Base-by-base conservation (phyloP, 2,888 invertebrate species). In the Latrodectus hesperus region DNA sequence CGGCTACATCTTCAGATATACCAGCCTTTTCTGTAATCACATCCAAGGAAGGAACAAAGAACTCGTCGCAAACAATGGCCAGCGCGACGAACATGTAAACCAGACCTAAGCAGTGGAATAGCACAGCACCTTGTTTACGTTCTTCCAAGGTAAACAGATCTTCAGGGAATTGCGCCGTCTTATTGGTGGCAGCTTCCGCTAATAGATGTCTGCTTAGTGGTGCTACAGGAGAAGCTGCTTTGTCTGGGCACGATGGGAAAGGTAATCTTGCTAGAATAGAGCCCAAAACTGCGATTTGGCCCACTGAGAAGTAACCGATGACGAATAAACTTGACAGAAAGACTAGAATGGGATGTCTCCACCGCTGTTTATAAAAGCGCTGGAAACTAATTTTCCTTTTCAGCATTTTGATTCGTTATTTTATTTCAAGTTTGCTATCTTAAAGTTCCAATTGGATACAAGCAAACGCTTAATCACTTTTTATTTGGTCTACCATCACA, bases 61-160 rank as follows among this genome's bases (percentile, higher is more conserved):
- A 99, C 94, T 99, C 99, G 94, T 99, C 99, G 94, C 99, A 99
- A 91, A 99, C 99, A 92, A 99, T 97, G 90, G 99, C 99, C 92
- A 99, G 94, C 87, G 99, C 99, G 90, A 99, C 96, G 91, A 99
- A 99, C 99, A 99, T 99, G 94, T 99, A 99, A 90, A 98, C 95
- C 93, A 99, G 96, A 92, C 98, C 99, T 91, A 98, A 92, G 92
- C 98, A 94, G 94, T 99, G 98, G 91, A 99, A 94, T 88, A 97
- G 91, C 91, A 98, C 96, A 91, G 97, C 98, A 90, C 99, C 99
- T 89, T 95, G 94, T 91, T 96, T 95, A 84, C 96, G 94, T 93
- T 99, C 95, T 92, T 97, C 95, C 91, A 95, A 92, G 90, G 96
- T 95, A 94, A 99, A 99, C 89, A 97, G 93, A 93, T 98, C 98